phyloP scores from a whole-genome alignment of 2,113 vertebrate genomes.

The Menura novaehollandiae region DNA sequence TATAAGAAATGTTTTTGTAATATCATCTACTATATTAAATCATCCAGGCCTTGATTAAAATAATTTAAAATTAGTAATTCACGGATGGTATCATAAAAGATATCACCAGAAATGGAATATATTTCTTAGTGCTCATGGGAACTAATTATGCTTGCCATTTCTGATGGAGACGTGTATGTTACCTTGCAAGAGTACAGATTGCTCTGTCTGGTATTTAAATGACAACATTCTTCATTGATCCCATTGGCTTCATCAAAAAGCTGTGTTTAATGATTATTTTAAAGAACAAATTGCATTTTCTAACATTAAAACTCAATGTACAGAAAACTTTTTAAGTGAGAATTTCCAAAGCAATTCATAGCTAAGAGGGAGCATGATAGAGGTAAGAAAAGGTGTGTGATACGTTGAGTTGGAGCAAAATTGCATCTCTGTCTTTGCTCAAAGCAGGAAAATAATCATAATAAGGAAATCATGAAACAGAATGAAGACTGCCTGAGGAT shows the following conservation, averaged over 20 bases:
- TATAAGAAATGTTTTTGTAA: neutral
- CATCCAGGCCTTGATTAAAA: neutral
- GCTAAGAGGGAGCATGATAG: neutral
- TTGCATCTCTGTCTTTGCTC: neutral
- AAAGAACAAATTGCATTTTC: conserved; percentile 1
- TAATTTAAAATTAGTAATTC: neutral
- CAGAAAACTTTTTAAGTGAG: neutral
- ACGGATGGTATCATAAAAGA: neutral
- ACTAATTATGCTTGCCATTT: neutral
- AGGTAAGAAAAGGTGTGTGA: neutral
- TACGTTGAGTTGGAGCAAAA: neutral
- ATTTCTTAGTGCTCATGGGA: neutral
- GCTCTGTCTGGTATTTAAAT: neutral
- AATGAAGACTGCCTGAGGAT: neutral
- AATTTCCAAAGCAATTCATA: neutral
- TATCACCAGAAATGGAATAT: neutral
- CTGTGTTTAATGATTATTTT: neutral
- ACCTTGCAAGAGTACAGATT: neutral
- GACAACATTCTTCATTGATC: neutral
- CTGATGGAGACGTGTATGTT: neutral
- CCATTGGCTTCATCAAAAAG: neutral
- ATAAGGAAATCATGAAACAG: neutral
- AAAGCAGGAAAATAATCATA: neutral
- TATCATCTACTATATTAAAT: neutral
- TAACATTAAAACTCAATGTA: neutral